Conservation (phyloP, 2,888 invertebrate genomes). For the Mamestra brassicae region DNA sequence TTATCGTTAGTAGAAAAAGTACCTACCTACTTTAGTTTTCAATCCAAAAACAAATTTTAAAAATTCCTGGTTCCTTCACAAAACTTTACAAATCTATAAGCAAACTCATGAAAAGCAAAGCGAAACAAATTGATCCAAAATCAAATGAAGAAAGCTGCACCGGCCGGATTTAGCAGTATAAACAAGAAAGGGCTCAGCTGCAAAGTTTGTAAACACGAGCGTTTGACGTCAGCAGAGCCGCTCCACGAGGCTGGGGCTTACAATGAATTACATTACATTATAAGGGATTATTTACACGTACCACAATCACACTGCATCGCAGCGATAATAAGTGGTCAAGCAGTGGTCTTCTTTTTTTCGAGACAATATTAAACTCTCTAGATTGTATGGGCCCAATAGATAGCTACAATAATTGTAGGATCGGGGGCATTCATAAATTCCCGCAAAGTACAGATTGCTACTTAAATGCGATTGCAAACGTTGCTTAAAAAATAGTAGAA, state of each 20-base stretch:
- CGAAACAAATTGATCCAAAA: constrained; percentile 28
- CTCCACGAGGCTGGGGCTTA: constrained; percentile 34
- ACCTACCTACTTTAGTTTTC: background rate
- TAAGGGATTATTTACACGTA: background rate
- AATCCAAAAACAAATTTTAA: background rate
- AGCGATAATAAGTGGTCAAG: no score
- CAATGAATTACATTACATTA: constrained; percentile 24
- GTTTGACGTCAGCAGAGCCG: constrained; percentile 45
- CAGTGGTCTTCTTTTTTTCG: no score
- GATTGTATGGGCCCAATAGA: no score
- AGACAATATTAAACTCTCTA: no score
- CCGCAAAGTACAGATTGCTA: no score
- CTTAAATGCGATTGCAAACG: no score
- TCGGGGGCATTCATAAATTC: no score
- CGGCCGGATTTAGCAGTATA: constrained; percentile 44
- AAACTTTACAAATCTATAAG: constrained; percentile 18
- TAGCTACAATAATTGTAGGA: no score
- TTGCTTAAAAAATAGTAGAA: no score
- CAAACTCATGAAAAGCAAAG: constrained; percentile 13
- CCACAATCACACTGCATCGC: no score
- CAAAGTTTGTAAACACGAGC: constrained; percentile 49
- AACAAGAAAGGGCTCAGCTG: constrained; percentile 37
- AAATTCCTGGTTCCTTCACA: background rate
- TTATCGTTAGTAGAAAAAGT: no score
- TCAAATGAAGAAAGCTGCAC: constrained; percentile 29